Base-by-base conservation (phyloP, 2,888 invertebrate species). In the Smittia aterrima region DNA sequence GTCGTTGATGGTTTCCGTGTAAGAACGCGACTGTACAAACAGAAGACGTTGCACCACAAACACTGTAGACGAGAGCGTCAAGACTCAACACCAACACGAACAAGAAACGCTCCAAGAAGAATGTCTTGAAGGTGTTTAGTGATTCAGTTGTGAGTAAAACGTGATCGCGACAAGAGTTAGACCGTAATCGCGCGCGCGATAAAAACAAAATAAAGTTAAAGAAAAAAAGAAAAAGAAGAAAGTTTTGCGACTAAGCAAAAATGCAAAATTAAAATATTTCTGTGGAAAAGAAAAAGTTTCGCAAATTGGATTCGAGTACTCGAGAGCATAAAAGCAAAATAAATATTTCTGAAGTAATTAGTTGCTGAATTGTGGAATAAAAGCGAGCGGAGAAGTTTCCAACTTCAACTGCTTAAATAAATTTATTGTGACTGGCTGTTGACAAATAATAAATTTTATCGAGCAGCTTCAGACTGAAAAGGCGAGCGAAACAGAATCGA, bases 401-500 rank as follows among this genome's bases (percentile, higher is more conserved):
- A 71, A 58, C 22, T 22, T 38, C 6, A 38, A 38, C 58, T 54
- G 22, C 18, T 20, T 40, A 1, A 66, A 66, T 66, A 25, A 41
- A 68, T 47, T 68, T 47, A 18, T 27, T 18, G 18, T 54, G 70
- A 27, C 62, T 38, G 53, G 18, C 54, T 72, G 72, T 72, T 72
- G 72, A 72, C 58, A 72, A 72, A 72, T 62, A 58, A 72, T 62
- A 72, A 72, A 72, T 25, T 72, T 72, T 62, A 72, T 72, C 16
- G 62, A 72, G 58, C 54, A 62, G 38, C 20, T 66, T 66, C 11
- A 25, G 25, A 70, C 13, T 25, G 25, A 25, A 24, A 70, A 24
- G n/a, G 11, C 24, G 47, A 54, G 24, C 20, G 32, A 16, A 72
- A 22, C n/a, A 62, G 62, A 71, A 13, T 1, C 18, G 18, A 71